Base-by-base conservation (phyloP, 64 coral and sea anemone species). In the Actinia equina region DNA sequence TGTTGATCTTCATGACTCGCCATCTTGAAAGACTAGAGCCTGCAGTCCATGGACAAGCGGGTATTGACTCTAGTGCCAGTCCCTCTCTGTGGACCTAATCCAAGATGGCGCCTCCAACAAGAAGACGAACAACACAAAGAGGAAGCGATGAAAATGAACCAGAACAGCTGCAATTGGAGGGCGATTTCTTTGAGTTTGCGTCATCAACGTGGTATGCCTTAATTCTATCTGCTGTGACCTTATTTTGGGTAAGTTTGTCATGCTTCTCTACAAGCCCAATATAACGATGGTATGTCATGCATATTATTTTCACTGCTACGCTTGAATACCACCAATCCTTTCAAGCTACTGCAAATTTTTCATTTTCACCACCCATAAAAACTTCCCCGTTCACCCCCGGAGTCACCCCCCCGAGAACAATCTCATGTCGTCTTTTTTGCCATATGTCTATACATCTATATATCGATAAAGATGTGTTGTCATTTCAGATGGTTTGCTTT, bases 71-170 rank as follows among this genome's bases (percentile, higher is more conserved):
- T 81, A 81, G 78, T 81, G 43, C 45, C 45, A 81, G 78, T 52
- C 49, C 27, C 43, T 81, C 78, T 49, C 78, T 25, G 78, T 20
- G 43, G 18, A 13, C 52, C 14, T 74, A 41, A 41, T 49, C 43
- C 59, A 92, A 92, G n/a, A 92, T 92, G 90, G 90, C 90, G 22
- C 84, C 90, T 41, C 89, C 89, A 61, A 58, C 83, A 59, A 85
- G 83, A 85, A 85, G 27, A 6, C 44, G 86, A 26, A 22, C 46
- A 53, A 60, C 42, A 76, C 62, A 64, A 10, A 59, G 52, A 54
- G 27, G 52, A 53, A 55, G 43, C n/a, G 78, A 91, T 45, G 51
- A 37, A 59, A 78, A 91, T 77, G 82, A 90, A 54, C 44, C 70
- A 60, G 7, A 71, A 77, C 67, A 71, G 44, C 11, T 3, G 0